Evolutionary conservation across 2,888 invertebrate species (phyloP).

Genomic region (Anoplius nigerrimus): DNA sequence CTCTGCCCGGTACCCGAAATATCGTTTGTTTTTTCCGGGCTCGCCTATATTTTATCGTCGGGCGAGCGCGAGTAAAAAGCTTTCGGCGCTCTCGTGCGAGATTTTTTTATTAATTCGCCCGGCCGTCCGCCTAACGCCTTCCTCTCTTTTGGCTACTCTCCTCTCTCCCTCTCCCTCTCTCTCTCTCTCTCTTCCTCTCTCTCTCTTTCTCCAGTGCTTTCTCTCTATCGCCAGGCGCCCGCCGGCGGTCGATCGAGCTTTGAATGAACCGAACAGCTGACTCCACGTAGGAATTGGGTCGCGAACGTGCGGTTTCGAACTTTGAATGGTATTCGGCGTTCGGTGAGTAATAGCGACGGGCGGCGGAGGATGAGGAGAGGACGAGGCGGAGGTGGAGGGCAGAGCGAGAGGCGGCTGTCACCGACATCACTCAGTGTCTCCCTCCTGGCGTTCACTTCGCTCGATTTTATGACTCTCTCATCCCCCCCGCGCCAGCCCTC

Average conservation of each 20-base stretch:
- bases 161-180: constrained; percentile 23
- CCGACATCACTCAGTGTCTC: constrained; percentile 68
- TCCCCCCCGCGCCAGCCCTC: constrained; percentile 33
- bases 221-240: constrained; percentile 5
- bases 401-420: constrained; percentile 60
- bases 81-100: constrained; percentile 12
- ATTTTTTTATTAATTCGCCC: constrained; percentile 6
- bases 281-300: constrained; percentile 68
- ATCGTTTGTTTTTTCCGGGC: neutral
- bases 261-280: constrained; percentile 67
- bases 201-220: constrained; percentile 15
- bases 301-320: constrained; percentile 70
- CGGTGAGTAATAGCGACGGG: constrained; percentile 70
- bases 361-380: constrained; percentile 48
- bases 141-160: constrained; percentile 1
- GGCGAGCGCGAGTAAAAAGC: neutral
- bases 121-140: neutral
- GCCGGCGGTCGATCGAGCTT: constrained; percentile 36
- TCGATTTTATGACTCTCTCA: constrained; percentile 68
- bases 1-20: no score
- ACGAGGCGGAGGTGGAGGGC: constrained; percentile 46
- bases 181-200: constrained; percentile 18
- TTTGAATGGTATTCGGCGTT: constrained; percentile 69
- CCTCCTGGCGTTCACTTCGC: constrained; percentile 61
- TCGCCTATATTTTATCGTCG: constrained; percentile 15